Evolutionary conservation across 2,888 invertebrate species (phyloP).

Genomic region (Platerodrilus igneus): DNA sequence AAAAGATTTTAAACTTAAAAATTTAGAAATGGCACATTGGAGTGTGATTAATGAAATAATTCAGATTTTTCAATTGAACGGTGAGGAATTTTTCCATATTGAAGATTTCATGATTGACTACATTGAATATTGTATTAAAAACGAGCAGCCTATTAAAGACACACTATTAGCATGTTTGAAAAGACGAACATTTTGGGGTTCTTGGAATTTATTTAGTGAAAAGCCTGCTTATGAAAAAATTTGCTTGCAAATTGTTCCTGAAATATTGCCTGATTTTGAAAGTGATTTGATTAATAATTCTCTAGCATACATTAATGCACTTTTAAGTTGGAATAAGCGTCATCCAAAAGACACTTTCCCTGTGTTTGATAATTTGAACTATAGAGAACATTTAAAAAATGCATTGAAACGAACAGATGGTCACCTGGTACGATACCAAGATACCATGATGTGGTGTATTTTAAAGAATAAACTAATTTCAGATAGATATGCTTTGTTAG

Average conservation of each 20-base stretch:
- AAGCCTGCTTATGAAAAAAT: conserved; percentile 11
- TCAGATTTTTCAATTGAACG: conserved; percentile 10
- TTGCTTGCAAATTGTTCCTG: conserved; percentile 7
- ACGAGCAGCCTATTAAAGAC: conserved; percentile 4
- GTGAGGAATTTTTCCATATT: conserved; percentile 7
- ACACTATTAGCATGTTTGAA: conserved; percentile 3
- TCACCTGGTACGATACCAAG: background rate
- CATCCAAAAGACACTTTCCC: conserved; percentile 9
- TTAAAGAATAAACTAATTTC: no score
- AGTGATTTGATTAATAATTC: background rate
- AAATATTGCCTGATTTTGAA: conserved; percentile 5
- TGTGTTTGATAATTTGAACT: no score
- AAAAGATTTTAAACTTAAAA: conserved; percentile 2
- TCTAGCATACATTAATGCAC: background rate
- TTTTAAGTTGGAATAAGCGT: conserved; percentile 11
- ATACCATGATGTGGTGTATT: no score
- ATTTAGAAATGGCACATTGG: conserved; percentile 12
- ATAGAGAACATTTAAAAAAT: no score
- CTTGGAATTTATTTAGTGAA: conserved; percentile 2
- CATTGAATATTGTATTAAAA: conserved; percentile 8
- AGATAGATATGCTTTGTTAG: no score
- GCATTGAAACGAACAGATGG: no score
- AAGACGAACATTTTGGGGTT: background rate
- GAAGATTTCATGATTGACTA: conserved; percentile 5
- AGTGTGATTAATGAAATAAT: conserved; percentile 11